Base-by-base conservation (phyloP, 2,888 invertebrate genomes). In the Himalopsyche anomala region DNA sequence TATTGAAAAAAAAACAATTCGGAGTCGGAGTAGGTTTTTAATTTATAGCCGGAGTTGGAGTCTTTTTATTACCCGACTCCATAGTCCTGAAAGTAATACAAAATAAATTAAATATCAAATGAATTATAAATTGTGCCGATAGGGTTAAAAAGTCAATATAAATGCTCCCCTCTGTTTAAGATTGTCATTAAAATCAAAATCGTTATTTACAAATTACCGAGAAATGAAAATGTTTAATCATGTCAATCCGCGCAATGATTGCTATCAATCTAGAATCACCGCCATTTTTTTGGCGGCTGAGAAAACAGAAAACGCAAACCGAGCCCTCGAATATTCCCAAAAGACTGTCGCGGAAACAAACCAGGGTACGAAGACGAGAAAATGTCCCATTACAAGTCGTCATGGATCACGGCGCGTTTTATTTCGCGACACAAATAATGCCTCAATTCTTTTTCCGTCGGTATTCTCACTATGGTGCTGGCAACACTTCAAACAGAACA, bases 351-450 rank as follows among this genome's bases (percentile, higher is more conserved):
- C 36, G 74, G 38, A 12, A 36, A 74, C 62, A 74, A 19, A 19
- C 74, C 36, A 3, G 38, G 74, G 28, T 38, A 36, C 36, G 74
- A 74, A 74, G 74, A 74, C 74, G 38, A 12, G 74, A 36, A 74
- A 74, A 38, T 74, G 74, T 74, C 74, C 74, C 74, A 74, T 74
- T 74, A 74, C 74, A 28, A 36, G 28, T 5, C 36, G 74, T 74
- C 74, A 74, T 36, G 74, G 74, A 36, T 36, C 74, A 74, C 36
- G 74, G 74, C 74, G 28, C 36, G n/a, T 74, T 74, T 74, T 38
- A 74, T 74, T 74, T 15, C 36, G 19, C 74, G 15, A 11, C 74
- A 36, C 74, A 36, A 74, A 36, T 74, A 74, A 74, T 74, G 74
- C 36, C 15, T 74, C 28, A 11, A 74, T 74, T 38, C 36, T 74